Percentiles rank a stretch among this genome's conserved stretches.
Conservation (phyloP, 2,113 vertebrate genomes). For the Silurus meridionalis region DNA sequence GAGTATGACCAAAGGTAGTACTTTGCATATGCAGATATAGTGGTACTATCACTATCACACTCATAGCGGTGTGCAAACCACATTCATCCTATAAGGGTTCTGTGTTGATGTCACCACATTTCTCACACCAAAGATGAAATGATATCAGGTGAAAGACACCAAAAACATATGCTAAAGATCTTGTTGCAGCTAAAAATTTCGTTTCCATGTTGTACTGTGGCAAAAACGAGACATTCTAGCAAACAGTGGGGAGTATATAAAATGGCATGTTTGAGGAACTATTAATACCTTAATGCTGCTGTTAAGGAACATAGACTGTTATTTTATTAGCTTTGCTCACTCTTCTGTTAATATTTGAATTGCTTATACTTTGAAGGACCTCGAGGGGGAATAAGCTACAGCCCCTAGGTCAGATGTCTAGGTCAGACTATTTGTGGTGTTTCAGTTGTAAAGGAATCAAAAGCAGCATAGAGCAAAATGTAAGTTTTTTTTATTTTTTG, state of each 20-base stretch:
- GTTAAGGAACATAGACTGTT: not conserved
- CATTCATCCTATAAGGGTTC: not conserved
- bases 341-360: not conserved
- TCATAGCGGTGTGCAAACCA: not conserved
- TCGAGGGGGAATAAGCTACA: not conserved
- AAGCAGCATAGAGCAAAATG: not conserved
- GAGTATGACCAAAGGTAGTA: not conserved
- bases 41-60: constrained; percentile 3
- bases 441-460: constrained; percentile 13
- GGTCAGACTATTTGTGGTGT: constrained; percentile 13
- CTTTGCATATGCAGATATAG: not conserved
- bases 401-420: not conserved
- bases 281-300: constrained; percentile 20
- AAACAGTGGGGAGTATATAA: not conserved
- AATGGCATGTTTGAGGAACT: not conserved
- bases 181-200: not conserved
- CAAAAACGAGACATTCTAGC: not conserved
- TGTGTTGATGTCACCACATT: not conserved
- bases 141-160: not conserved
- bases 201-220: not conserved
- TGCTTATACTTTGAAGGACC: not conserved
- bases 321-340: not conserved
- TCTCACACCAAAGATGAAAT: not conserved
- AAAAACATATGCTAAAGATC: not conserved
- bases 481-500: constrained; percentile 6